Percentiles rank a stretch among this genome's conserved stretches.
These are phyloP conservation scores for Pogona vitticeps DNA, from an alignment of 2,113 vertebrate species.

Conservation along the genomic window DNA sequence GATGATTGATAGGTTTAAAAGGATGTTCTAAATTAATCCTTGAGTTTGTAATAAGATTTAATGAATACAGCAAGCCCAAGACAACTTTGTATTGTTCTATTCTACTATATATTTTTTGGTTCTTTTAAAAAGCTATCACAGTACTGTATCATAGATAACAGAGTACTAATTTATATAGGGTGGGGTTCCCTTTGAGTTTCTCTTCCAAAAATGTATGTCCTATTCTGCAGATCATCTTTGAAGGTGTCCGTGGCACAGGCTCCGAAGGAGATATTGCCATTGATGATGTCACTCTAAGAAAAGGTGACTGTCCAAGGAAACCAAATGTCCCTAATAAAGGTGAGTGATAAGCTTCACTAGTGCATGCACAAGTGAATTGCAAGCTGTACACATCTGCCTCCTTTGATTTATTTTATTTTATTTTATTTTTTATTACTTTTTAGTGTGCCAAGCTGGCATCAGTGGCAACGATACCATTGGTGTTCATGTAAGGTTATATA, in stretches of 20 bases:
- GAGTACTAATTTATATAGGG: not conserved
- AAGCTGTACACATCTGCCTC: not conserved
- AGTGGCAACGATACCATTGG: not conserved
- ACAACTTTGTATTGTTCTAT: not conserved
- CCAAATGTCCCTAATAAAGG: slow-evolving; percentile 77
- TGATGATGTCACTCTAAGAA: slow-evolving; percentile 92
- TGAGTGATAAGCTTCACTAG: not conserved
- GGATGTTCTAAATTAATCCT: not conserved
- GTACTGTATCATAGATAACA: not conserved
- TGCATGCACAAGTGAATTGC: not conserved
- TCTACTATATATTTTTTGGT: not conserved
- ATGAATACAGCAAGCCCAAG: not conserved
- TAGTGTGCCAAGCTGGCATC: not conserved
- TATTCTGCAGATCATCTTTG: slow-evolving; percentile 89
- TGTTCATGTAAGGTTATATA: too few species aligned
- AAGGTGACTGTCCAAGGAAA: slow-evolving; percentile 87
- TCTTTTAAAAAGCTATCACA: not conserved
- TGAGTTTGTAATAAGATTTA: not conserved
- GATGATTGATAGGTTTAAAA: not conserved
- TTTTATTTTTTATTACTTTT: too few species aligned
- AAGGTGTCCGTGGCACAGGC: slow-evolving; percentile 88
- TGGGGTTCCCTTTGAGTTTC: not conserved
- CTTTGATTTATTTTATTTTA: not conserved
- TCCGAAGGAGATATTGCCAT: slow-evolving; percentile 96
- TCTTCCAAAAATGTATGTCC: slow-evolving; percentile 46